A percentile compares a stretch with the other conserved stretches of the same genome.
Evolutionary conservation across 2,113 vertebrate genomes (phyloP).

Genomic region (Nothocercus nigrocapillus): DNA sequence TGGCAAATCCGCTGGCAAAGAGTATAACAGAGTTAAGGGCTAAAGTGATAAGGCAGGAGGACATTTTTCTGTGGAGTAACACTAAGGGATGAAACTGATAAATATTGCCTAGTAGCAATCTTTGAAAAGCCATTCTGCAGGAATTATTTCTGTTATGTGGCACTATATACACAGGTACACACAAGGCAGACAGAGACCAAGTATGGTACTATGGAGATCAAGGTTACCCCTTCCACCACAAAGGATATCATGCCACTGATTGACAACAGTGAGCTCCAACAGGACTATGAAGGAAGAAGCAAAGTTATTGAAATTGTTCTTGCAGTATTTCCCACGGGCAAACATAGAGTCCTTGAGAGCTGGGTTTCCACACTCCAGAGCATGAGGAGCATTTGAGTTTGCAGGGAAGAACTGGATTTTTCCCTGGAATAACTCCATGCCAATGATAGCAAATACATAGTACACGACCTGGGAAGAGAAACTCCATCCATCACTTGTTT

Average conservation of each 20-base stretch:
- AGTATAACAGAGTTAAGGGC: slow-evolving; percentile 82
- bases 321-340: slow-evolving; percentile 88
- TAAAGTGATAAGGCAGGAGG: background rate
- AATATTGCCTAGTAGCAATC: fast-evolving
- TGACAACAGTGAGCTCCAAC: slow-evolving; percentile 92
- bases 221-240: background rate
- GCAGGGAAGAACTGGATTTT: slow-evolving; percentile 82
- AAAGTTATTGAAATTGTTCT: slow-evolving; percentile 93
- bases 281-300: slow-evolving; percentile 86
- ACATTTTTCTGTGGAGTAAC: background rate
- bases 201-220: fast-evolving
- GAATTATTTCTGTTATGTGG: background rate
- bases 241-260: slow-evolving; percentile 99
- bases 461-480: slow-evolving; percentile 85
- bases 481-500: background rate
- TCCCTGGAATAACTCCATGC: slow-evolving; percentile 91
- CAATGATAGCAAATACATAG: slow-evolving; percentile 90
- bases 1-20: slow-evolving; percentile 85
- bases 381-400: slow-evolving; percentile 33
- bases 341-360: slow-evolving; percentile 82
- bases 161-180: fast-evolving
- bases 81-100: background rate
- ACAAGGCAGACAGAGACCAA: background rate
- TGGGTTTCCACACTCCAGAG: slow-evolving; percentile 83
- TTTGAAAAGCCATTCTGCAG: background rate